Base-by-base conservation (phyloP, 2,113 vertebrate genomes). In the pig (Sus scrofa) region DNA sequence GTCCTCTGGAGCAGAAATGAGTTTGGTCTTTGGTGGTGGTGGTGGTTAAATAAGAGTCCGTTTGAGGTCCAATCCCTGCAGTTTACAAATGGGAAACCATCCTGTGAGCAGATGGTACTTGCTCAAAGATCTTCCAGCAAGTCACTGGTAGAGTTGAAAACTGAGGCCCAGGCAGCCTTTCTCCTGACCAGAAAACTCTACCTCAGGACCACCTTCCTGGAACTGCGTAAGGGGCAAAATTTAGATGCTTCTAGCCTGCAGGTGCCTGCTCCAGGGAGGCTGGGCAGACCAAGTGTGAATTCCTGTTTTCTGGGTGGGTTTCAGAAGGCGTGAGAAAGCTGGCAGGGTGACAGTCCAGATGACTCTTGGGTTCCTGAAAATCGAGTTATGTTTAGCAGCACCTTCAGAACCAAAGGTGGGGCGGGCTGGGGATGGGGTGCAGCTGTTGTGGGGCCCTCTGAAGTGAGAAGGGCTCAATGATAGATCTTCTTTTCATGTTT, bases 321-420 rank as follows among this genome's bases (percentile, higher is more conserved):
- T 97, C 82, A 87, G 63, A 96, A 95, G 70, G 32, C 91, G 56
- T 97, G 94, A 95, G 87, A 7, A 1, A 63, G 30, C 16, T 10
- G n/a, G 34, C 95, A 88, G 75, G 16, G 85, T 97, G 89, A 74
- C 79, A 97, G 22, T 77, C 54, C 94, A 94, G 91, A 94, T 96
- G 96, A 88, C 82, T 75, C 60, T 87, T 77, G 58, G 16, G 86
- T 94, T 97, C 74, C 95, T 0, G 88, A 96, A 98, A 97, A 58
- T 73, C 60, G n/a, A 73, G 71, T 86, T 97, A 58, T 91, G 92
- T 96, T 98, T 97, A 96, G 93, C 75, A 95, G 65, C 37, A 52
- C 74, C 94, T 97, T 83, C 96, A 22, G 44, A 95, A 74, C 16
- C 84, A 60, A 83, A 86, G 91, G 62, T 75, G 0, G 81, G 37